Evolutionary conservation across 2,797 vertebrate genomes (phyloP).

Genomic region (Eutrigla gurnardus): DNA sequence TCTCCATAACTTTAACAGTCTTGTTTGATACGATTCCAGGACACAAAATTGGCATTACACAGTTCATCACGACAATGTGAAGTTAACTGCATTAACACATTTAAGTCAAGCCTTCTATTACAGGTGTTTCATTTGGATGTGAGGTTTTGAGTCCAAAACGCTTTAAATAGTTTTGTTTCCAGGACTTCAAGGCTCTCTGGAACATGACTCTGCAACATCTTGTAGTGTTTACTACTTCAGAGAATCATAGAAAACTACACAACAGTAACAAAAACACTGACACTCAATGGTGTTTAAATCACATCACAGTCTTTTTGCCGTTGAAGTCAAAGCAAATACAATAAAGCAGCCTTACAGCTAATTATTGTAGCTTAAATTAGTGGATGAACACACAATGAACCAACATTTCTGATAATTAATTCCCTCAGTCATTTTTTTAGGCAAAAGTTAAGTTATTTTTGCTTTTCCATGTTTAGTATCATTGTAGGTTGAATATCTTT

Average conservation of each 20-base stretch:
- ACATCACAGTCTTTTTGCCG: background rate
- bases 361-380: background rate
- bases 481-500: background rate
- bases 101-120: background rate
- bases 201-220: background rate
- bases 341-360: background rate
- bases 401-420: background rate
- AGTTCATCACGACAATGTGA: background rate
- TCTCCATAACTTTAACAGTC: background rate
- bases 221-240: background rate
- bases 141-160: background rate
- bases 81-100: background rate
- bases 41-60: background rate
- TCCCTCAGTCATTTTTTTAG: background rate
- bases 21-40: background rate
- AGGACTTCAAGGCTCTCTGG: background rate
- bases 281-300: no score
- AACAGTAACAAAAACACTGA: background rate
- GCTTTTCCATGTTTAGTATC: background rate
- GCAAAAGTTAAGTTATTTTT: background rate
- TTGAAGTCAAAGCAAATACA: background rate
- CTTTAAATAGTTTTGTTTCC: background rate
- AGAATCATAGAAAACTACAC: background rate
- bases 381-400: background rate
- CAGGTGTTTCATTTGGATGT: background rate